Percentiles rank a stretch among this genome's conserved stretches.
These are phyloP conservation scores for Misgurnus anguillicaudatus DNA, from an alignment of 2,113 vertebrate genomes.

Conservation along the genomic window DNA sequence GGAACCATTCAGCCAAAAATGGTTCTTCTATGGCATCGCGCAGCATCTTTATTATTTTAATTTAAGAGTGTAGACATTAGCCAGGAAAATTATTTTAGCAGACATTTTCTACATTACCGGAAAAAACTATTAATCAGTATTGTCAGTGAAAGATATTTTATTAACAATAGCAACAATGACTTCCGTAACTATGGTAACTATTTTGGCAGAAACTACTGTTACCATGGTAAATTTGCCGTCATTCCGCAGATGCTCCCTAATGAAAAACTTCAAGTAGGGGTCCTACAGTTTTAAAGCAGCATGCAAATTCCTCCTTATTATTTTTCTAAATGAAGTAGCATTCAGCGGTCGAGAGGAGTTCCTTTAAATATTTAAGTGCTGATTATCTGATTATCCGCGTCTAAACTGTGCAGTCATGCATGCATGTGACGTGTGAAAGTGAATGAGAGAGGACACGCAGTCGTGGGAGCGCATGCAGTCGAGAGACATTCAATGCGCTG, in stretches of 20 bases:
- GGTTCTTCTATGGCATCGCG: no score
- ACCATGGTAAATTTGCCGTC: slow-evolving; percentile 5
- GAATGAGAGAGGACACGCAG: slow-evolving; percentile 28
- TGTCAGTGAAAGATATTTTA: no score
- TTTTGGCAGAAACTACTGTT: not conserved
- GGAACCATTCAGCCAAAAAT: no score
- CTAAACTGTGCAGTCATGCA: slow-evolving; percentile 45
- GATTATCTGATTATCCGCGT: slow-evolving; percentile 12
- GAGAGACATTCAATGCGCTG: slow-evolving; percentile 39
- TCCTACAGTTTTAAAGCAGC: slow-evolving; percentile 6
- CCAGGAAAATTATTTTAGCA: no score
- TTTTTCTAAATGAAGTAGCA: slow-evolving; percentile 2
- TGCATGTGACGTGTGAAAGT: slow-evolving; percentile 31
- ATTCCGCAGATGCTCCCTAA: not conserved
- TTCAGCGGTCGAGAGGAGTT: not conserved
- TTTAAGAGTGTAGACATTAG: no score
- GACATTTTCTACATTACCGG: no score
- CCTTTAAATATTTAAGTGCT: slow-evolving; percentile 14
- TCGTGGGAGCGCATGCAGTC: slow-evolving; percentile 29
- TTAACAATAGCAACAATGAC: no score
- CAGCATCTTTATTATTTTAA: no score
- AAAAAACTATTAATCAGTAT: no score
- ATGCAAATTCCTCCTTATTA: not conserved
- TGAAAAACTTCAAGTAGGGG: not conserved
- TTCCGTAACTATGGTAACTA: not conserved